phyloP scores from a whole-genome alignment of 1,140 invertebrate species.

The Portunus trituberculatus region DNA sequence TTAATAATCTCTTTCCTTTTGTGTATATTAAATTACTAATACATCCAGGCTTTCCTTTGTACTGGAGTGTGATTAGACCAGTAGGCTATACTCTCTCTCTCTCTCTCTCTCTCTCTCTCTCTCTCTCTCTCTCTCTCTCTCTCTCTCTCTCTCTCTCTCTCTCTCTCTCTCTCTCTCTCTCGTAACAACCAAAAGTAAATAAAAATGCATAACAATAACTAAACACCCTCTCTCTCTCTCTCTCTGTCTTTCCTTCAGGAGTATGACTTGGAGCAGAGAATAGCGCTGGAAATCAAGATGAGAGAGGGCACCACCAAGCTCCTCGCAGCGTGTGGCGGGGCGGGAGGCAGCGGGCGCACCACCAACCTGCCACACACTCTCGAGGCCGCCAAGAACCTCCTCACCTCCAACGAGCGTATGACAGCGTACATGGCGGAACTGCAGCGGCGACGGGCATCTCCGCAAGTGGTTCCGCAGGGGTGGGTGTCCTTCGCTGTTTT shows the following conservation, averaged over 20 bases:
- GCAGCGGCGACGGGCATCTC: slow-evolving; percentile 81
- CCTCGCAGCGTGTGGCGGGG: slow-evolving; percentile 84
- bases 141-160: no score
- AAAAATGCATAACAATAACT: no score
- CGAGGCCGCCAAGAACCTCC: slow-evolving; percentile 86
- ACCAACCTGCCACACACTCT: slow-evolving; percentile 85
- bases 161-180: no score
- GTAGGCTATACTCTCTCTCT: no score
- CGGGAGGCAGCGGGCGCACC: slow-evolving; percentile 60
- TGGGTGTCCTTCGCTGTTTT: background rate
- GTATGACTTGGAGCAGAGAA: slow-evolving; percentile 86
- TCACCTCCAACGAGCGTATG: slow-evolving; percentile 87
- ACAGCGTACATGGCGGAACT: slow-evolving; percentile 86
- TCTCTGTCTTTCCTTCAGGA: slow-evolving; percentile 80
- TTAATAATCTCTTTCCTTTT: no score
- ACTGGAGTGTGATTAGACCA: no score
- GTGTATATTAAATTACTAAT: no score
- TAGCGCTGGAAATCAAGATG: slow-evolving; percentile 88
- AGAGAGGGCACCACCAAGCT: slow-evolving; percentile 86
- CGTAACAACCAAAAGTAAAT: no score
- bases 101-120: no score
- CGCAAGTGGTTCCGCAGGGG: background rate
- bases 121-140: no score
- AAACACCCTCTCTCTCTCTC: no score
- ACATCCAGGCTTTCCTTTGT: no score